Evolutionary conservation across 2,113 vertebrate species (phyloP).

Genomic region (Piprites chloris): DNA sequence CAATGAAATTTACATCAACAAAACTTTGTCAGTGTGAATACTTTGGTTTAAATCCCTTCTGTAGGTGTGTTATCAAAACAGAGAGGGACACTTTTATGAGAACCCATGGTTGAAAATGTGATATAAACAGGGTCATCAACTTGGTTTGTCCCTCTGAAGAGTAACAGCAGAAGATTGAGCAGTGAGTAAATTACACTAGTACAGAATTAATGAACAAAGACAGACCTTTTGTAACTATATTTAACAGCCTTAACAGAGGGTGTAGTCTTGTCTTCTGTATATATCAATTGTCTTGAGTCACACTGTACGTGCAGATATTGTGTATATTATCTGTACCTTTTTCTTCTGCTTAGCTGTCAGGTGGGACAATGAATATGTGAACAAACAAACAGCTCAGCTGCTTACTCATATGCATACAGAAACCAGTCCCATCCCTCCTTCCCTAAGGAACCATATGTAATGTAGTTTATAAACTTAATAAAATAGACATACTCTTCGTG

Average conservation of each 20-base stretch:
- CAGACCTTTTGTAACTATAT: neutral
- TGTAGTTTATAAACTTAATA: neutral
- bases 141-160: neutral
- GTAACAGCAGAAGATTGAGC: neutral
- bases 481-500: neutral
- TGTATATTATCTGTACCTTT: neutral
- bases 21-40: neutral
- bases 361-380: neutral
- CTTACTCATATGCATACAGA: neutral
- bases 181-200: neutral
- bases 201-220: neutral
- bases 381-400: neutral
- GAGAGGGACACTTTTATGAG: neutral
- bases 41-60: neutral
- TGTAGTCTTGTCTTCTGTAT: neutral
- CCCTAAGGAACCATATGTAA: neutral
- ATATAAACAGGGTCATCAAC: neutral
- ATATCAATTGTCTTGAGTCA: neutral
- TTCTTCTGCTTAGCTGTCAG: neutral
- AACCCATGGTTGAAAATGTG: neutral
- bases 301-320: neutral
- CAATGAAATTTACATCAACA: neutral
- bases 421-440: neutral
- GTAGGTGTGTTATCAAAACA: neutral
- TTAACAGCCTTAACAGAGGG: neutral